These are phyloP conservation scores for Hippocampus guttulatus DNA, from an alignment of 2,113 vertebrate genomes.

Conservation along the genomic window DNA sequence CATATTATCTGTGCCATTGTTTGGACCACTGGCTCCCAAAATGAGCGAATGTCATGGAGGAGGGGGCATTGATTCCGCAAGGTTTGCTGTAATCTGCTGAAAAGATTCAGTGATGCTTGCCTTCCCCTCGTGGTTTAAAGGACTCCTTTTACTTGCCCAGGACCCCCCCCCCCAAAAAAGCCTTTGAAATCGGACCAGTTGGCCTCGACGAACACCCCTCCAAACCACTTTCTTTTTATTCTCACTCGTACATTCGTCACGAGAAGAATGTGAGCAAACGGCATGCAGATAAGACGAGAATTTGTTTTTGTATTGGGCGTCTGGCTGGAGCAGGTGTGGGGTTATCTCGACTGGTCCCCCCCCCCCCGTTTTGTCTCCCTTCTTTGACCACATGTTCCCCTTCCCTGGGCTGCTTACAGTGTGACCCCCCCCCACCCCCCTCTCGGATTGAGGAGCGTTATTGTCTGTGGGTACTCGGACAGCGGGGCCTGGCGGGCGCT, in stretches of 20 bases:
- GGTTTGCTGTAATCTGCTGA: conserved; percentile 50
- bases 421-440: conserved; percentile 37
- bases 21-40: conserved; percentile 22
- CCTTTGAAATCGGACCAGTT: conserved; percentile 58
- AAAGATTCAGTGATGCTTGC: conserved; percentile 37
- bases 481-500: conserved; percentile 50
- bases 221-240: conserved; percentile 36
- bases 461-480: conserved; percentile 64
- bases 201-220: conserved; percentile 40
- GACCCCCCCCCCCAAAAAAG: conserved; percentile 23
- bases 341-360: conserved; percentile 36
- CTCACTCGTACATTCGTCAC: not conserved
- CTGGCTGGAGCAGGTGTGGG: conserved; percentile 22
- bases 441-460: conserved; percentile 42
- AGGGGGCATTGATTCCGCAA: conserved; percentile 25
- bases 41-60: conserved; percentile 20
- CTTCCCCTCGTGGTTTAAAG: conserved; percentile 54
- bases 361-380: conserved; percentile 11
- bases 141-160: conserved; percentile 61
- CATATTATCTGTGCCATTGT: conserved; percentile 22
- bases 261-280: not conserved
- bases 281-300: not conserved
- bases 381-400: conserved; percentile 44
- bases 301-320: not conserved
- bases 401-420: conserved; percentile 37